phyloP scores from a whole-genome alignment of 2,797 vertebrate species.

The Coregonus ussuriensis region DNA sequence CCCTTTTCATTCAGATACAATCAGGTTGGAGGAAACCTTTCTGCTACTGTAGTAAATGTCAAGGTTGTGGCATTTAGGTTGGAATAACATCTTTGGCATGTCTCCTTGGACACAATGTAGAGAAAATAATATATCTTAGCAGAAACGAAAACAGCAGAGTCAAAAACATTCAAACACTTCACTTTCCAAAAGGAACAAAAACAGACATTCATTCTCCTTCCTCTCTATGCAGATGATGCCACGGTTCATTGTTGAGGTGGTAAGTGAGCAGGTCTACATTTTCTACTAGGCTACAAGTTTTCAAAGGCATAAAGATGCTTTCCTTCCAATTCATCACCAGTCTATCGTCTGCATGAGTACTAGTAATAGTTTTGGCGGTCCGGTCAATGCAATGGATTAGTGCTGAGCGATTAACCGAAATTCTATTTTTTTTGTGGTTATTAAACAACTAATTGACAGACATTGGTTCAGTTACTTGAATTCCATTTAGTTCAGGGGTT shows the following conservation, averaged over 20 bases:
- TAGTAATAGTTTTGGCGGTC: constrained; percentile 25
- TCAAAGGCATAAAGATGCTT: constrained; percentile 5
- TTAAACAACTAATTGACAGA: no score
- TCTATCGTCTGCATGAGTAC: constrained; percentile 14
- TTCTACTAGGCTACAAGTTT: not conserved
- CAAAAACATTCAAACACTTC: not conserved
- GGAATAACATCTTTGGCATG: not conserved
- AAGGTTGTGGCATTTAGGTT: not conserved
- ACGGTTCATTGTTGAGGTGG: not conserved
- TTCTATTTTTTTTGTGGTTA: no score
- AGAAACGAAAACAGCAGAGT: not conserved
- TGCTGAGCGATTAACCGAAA: no score
- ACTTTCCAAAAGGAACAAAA: not conserved
- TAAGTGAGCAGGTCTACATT: not conserved
- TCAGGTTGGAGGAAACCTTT: not conserved
- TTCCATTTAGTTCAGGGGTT: no score
- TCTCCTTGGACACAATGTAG: not conserved
- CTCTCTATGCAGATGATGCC: not conserved
- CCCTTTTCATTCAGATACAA: constrained; percentile 8
- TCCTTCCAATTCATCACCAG: constrained; percentile 10
- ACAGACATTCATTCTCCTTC: not conserved
- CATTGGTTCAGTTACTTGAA: no score
- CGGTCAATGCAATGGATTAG: not conserved
- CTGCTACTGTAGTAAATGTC: not conserved
- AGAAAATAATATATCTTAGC: not conserved